Conservation (phyloP, 1,140 invertebrate genomes). For the Euglossa dilemma region DNA sequence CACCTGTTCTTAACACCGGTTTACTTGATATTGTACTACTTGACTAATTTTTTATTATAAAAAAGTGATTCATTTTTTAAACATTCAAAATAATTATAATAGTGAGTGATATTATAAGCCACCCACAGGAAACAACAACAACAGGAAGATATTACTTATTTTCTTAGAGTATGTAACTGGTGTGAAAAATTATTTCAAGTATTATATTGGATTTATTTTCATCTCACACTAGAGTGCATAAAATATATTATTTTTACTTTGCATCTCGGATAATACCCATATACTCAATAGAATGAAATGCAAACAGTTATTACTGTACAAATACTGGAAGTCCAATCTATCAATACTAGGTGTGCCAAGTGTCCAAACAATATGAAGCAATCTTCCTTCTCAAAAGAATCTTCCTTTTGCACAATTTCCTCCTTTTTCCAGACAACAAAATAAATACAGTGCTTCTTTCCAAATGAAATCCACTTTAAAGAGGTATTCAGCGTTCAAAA, state of each 20-base stretch:
- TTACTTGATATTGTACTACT: not conserved
- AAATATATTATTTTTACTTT: not conserved
- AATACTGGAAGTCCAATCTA: too few species aligned
- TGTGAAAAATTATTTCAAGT: not conserved
- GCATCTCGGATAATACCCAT: not conserved
- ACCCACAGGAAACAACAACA: not conserved
- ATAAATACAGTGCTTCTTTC: not conserved
- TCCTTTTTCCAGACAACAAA: not conserved
- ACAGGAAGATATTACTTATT: not conserved
- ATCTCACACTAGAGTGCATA: not conserved
- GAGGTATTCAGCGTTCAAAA: not conserved
- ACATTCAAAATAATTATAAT: not conserved
- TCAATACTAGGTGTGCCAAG: not conserved
- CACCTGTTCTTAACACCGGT: too few species aligned
- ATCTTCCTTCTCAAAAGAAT: not conserved
- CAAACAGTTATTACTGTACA: too few species aligned
- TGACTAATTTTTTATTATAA: not conserved
- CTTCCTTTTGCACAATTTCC: conserved; percentile 24
- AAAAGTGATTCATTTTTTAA: not conserved
- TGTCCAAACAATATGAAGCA: not conserved
- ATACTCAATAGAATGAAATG: not conserved
- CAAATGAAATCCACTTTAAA: not conserved
- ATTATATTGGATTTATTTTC: not conserved
- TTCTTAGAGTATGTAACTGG: not conserved
- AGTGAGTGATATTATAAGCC: too few species aligned